Percentiles rank a stretch among this genome's conserved stretches.
phyloP scores from a whole-genome alignment of 2,113 vertebrate genomes.

The Hemichromis elongatus region DNA sequence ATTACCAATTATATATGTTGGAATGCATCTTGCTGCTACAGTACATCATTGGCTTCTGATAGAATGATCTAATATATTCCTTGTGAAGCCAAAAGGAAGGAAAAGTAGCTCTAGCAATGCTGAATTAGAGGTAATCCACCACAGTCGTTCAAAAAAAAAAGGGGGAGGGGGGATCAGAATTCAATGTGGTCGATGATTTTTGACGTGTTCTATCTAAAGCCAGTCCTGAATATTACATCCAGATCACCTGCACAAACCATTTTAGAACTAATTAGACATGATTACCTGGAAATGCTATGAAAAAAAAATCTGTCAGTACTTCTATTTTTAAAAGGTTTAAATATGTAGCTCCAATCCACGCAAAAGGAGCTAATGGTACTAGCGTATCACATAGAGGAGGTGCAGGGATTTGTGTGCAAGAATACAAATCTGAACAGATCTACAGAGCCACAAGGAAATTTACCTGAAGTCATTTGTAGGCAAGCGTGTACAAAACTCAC shows the following conservation, averaged over 20 bases:
- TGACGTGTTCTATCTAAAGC: neutral
- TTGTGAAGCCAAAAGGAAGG: neutral
- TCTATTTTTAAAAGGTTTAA: neutral
- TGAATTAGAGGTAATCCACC: neutral
- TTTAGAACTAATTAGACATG: neutral
- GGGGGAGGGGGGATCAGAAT: neutral
- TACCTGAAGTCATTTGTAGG: neutral
- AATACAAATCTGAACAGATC: neutral
- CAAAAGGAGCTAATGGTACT: conserved; percentile 13
- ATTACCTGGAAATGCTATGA: neutral
- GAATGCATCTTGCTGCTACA: conserved; percentile 58
- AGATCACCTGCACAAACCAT: neutral
- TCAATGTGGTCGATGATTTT: neutral
- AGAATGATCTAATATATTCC: neutral
- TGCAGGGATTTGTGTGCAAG: neutral
- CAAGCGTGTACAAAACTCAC: neutral
- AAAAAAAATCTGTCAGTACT: neutral
- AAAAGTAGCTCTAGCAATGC: neutral
- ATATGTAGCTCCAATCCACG: neutral
- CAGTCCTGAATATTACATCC: neutral
- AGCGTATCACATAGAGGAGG: neutral
- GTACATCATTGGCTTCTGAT: conserved; percentile 1
- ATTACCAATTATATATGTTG: conserved; percentile 14
- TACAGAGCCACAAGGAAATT: neutral
- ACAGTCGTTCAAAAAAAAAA: neutral